Conservation (phyloP, 2,888 invertebrate species). For the Drosophila monieri region DNA sequence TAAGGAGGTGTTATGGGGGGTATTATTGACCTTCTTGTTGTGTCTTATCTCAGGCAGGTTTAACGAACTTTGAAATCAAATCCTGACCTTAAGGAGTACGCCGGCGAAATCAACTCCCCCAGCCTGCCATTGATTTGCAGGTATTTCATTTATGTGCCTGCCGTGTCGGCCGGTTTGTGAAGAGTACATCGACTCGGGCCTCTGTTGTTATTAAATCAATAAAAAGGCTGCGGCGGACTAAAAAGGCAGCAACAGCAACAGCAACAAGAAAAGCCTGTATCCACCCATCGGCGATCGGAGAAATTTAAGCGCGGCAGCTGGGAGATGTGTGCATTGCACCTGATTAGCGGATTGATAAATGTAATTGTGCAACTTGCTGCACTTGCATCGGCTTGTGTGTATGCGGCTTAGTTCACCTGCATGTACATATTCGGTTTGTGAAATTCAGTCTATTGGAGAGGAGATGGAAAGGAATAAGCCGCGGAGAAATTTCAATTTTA, state of each 20-base stretch:
- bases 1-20: slow-evolving; percentile 4
- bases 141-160: slow-evolving; percentile 6
- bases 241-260: slow-evolving; percentile 35
- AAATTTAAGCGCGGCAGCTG: not conserved
- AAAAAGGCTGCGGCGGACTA: slow-evolving; percentile 32
- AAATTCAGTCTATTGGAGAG: slow-evolving; percentile 17
- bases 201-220: slow-evolving; percentile 45
- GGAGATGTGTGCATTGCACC: slow-evolving; percentile 35
- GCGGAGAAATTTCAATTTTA: slow-evolving; percentile 20
- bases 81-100: slow-evolving; percentile 20
- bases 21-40: slow-evolving; percentile 9
- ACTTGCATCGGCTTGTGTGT: not conserved
- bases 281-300: slow-evolving; percentile 22
- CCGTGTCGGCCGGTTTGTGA: slow-evolving; percentile 29
- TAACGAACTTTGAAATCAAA: slow-evolving; percentile 19
- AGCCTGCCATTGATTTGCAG: too few species aligned
- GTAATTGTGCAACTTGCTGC: slow-evolving; percentile 6
- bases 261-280: slow-evolving; percentile 33
- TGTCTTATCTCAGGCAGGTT: slow-evolving; percentile 18
- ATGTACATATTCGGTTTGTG: slow-evolving; percentile 13
- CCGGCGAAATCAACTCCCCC: slow-evolving; percentile 23
- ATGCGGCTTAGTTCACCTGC: slow-evolving; percentile 7
- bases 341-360: slow-evolving; percentile 38
- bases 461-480: not conserved
- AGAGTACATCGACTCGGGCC: slow-evolving; percentile 37